Conservation (phyloP, 2,797 vertebrate genomes). For the Sorex maritimensis region DNA sequence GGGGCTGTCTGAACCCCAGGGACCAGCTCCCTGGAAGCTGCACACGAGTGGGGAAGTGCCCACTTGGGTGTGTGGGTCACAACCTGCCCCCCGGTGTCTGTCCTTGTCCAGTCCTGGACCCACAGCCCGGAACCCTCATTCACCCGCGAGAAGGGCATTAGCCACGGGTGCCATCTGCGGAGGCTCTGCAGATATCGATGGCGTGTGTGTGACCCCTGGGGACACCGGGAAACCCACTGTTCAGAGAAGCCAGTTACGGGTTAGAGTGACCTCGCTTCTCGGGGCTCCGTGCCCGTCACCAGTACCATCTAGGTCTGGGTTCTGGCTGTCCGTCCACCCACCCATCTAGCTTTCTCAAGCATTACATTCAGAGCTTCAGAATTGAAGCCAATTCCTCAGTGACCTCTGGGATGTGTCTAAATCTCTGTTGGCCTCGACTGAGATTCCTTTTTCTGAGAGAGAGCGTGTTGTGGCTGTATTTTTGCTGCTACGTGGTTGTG, state of each 20-base stretch:
- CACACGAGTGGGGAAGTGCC: conserved; percentile 8
- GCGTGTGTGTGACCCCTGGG: neutral
- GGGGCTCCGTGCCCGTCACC: neutral
- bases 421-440: neutral
- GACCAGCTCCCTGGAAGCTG: conserved; percentile 63
- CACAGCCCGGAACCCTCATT: too few species aligned
- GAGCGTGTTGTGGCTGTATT: neutral
- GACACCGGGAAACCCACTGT: conserved; percentile 39
- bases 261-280: neutral
- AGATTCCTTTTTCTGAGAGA: conserved; percentile 39
- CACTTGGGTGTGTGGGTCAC: neutral
- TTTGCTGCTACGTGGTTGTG: neutral
- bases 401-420: neutral
- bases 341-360: neutral
- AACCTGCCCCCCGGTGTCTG: too few species aligned
- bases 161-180: neutral
- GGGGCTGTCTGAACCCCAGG: conserved; percentile 61
- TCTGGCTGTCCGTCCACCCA: neutral
- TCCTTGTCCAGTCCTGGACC: too few species aligned
- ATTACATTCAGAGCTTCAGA: conserved; percentile 3
- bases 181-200: neutral
- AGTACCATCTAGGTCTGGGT: conserved; percentile 9
- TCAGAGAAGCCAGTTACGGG: conserved; percentile 14
- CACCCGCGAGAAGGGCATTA: neutral
- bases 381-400: conserved; percentile 43